Conservation (phyloP, 2,113 vertebrate species). For the Camelus dromedarius region DNA sequence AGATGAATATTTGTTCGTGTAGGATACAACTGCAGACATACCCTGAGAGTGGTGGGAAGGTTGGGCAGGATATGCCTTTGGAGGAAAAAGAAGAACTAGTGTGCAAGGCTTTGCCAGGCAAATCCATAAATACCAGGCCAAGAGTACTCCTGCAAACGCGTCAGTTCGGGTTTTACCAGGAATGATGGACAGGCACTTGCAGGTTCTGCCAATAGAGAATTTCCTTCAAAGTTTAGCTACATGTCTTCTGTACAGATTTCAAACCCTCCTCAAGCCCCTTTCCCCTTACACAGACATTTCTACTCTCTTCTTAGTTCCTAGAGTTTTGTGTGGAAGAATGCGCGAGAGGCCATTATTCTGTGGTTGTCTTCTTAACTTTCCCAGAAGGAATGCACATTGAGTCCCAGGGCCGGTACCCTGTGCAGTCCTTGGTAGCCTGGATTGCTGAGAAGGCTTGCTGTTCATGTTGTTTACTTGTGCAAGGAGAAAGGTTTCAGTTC, state of each 20-base stretch:
- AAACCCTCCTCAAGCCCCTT: background rate
- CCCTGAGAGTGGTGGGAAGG: constrained; percentile 64
- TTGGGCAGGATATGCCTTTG: constrained; percentile 66
- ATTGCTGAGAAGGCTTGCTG: background rate
- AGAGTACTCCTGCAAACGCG: background rate
- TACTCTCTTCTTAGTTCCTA: background rate
- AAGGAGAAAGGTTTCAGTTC: background rate
- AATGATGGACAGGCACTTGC: background rate
- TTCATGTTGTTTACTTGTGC: background rate
- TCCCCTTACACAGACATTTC: background rate
- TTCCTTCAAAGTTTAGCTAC: background rate
- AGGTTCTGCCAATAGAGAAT: constrained; percentile 14
- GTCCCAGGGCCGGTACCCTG: background rate
- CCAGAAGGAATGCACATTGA: background rate
- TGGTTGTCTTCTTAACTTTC: background rate
- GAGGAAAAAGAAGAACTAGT: constrained; percentile 37
- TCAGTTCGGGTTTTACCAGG: constrained; percentile 4
- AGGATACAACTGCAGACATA: constrained; percentile 68
- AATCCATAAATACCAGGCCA: constrained; percentile 59
- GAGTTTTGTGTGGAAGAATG: background rate
- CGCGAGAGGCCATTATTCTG: background rate
- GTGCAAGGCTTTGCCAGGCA: constrained; percentile 73
- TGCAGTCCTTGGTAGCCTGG: background rate
- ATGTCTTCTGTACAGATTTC: constrained; percentile 12
- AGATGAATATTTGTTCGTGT: constrained; percentile 74